Evolutionary conservation across 2,888 invertebrate genomes (phyloP).

Genomic region (Venusia cambrica): DNA sequence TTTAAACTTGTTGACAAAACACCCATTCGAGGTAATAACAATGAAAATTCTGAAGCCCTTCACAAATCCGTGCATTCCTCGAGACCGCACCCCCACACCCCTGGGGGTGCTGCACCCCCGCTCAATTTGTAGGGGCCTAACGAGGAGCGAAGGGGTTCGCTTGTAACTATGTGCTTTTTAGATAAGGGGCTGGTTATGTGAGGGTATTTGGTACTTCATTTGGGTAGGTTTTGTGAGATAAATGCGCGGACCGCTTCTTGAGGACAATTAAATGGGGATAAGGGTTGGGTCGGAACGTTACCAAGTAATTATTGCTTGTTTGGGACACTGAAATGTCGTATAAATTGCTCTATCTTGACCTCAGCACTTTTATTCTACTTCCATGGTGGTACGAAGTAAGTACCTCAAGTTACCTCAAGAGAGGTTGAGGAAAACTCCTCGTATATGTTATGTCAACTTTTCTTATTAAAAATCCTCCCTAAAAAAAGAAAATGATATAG

Average conservation of each 20-base stretch:
- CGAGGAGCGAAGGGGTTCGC: conserved; percentile 55
- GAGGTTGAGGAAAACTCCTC: no score
- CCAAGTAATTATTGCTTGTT: conserved; percentile 1
- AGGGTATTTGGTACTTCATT: conserved; percentile 32
- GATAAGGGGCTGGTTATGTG: conserved; percentile 31
- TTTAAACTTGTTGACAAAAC: conserved; percentile 32
- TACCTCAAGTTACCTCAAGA: no score
- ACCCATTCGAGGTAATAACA: conserved; percentile 27
- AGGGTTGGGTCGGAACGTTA: conserved; percentile 3
- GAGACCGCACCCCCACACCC: conserved; percentile 27
- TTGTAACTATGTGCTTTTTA: conserved; percentile 28
- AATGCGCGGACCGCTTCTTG: conserved; percentile 13
- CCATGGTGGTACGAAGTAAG: no score
- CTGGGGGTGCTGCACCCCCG: conserved; percentile 31
- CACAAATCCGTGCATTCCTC: conserved; percentile 33
- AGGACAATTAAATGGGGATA: conserved; percentile 14
- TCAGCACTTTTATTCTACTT: no score
- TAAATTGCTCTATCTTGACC: no score
- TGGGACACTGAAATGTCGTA: no score
- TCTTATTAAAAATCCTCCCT: no score
- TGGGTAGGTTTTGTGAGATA: conserved; percentile 28
- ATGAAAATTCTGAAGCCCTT: conserved; percentile 29
- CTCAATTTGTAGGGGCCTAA: conserved; percentile 52
- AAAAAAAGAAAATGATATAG: no score
- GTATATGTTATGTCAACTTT: no score